Evolutionary conservation across 2,888 invertebrate species (phyloP).

Genomic region (Hirtodrosophila cameraria): DNA sequence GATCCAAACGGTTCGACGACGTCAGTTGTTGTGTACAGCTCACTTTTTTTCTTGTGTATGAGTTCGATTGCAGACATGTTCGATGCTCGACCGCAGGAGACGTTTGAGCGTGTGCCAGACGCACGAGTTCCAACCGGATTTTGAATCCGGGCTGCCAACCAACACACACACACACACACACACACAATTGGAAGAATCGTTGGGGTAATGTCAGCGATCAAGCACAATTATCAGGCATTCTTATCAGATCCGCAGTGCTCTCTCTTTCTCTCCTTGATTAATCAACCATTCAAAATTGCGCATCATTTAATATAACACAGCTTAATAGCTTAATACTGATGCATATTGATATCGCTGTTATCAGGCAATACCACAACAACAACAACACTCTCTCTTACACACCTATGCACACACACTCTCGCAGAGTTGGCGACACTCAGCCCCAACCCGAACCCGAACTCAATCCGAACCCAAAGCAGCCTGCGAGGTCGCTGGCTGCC

Average conservation of each 20-base stretch:
- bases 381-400: not conserved
- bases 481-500: constrained; percentile 59
- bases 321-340: constrained; percentile 13
- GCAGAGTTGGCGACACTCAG: constrained; percentile 34
- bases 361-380: constrained; percentile 45
- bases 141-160: constrained; percentile 7
- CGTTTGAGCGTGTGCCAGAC: constrained; percentile 25
- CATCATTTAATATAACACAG: constrained; percentile 56
- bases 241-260: constrained; percentile 33
- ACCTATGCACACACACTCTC: constrained; percentile 15
- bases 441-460: constrained; percentile 35
- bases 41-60: constrained; percentile 52
- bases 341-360: constrained; percentile 48
- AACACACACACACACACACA: no score
- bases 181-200: constrained; percentile 17
- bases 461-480: constrained; percentile 42
- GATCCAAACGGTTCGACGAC: constrained; percentile 16
- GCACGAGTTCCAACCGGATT: constrained; percentile 32
- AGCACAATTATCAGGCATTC: constrained; percentile 5
- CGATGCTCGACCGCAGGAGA: constrained; percentile 33
- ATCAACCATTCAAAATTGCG: constrained; percentile 57
- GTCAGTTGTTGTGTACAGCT: constrained; percentile 30
- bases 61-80: constrained; percentile 33
- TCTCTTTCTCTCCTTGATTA: constrained; percentile 12
- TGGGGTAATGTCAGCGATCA: constrained; percentile 28